Evolutionary conservation across 2,888 invertebrate species (phyloP), one percentile per base, ranked within the genome.

Genomic region (Spatulosminthurus flaviceps): DNA sequence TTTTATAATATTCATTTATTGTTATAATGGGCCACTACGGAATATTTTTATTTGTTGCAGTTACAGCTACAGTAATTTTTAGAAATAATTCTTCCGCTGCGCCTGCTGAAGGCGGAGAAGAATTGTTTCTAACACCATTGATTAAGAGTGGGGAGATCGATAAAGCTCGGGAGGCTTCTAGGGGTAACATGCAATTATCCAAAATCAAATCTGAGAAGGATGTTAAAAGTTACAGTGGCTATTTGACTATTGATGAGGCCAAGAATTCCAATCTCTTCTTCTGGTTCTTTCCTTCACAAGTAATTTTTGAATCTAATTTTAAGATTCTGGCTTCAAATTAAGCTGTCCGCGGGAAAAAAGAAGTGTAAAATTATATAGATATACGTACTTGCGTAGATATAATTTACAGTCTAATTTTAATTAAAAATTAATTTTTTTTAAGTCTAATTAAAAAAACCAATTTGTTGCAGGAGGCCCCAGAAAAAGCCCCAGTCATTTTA

Each of bases 181-280:
- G 16, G 21, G 60, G 16, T 60, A 60, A 13, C 16, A 60, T 60
- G 60, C 4, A 60, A 21, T 21, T 60, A 5, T 60, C 60, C n/a
- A 60, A 60, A 21, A 60, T 60, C 21, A 60, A 5, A 4, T 60
- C 60, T 5, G 60, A 60, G 16, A 21, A 21, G 19, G 60, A 60
- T 4, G 60, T 60, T 16, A 4, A 60, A 60, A 60, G 60, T 13
- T 60, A 60, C 60, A 60, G 60, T 13, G 60, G 60, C 19, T 60
- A 21, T 13, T 60, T 60, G 60, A 60, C 60, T 16, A 60, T 60
- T 7, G 60, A 60, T 16, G 60, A 60, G 16, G 60, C 60, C 60
- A 60, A 60, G 16, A 60, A 60, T 60, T 60, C 60, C 60, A 60
- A 60, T 60, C 60, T 60, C 60, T 60, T 60, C 60, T 60, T 60